phyloP scores from a whole-genome alignment of 2,888 invertebrate genomes.

The Acleris holmiana region DNA sequence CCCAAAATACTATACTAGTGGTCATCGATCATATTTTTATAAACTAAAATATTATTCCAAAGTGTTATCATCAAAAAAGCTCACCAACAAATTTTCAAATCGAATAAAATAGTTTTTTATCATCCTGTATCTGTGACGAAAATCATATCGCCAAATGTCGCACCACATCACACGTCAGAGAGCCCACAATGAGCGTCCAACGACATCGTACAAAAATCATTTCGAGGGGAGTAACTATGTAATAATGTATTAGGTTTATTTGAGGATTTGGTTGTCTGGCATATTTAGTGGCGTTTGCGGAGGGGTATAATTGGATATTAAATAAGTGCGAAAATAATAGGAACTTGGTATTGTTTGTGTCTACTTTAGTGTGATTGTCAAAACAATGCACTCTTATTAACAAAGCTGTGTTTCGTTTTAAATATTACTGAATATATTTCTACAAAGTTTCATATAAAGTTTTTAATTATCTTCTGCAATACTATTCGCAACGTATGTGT shows the following conservation, averaged over 20 bases:
- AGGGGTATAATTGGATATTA: neutral
- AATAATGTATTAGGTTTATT: constrained; percentile 35
- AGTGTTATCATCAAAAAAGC: neutral
- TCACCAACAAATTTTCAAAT: neutral
- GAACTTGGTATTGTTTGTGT: no score
- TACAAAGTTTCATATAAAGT: no score
- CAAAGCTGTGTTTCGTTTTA: no score
- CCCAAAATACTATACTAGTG: no score
- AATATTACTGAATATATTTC: no score
- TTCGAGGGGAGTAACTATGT: constrained; percentile 18
- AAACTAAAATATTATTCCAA: no score
- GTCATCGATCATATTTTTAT: no score
- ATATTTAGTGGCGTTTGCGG: constrained; percentile 5
- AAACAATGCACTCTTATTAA: no score
- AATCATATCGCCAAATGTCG: constrained; percentile 42
- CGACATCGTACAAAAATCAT: constrained; percentile 30
- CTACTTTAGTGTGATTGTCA: no score
- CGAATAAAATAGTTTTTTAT: neutral
- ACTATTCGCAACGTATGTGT: no score
- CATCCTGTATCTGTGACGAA: constrained; percentile 39
- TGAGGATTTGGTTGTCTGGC: constrained; percentile 15
- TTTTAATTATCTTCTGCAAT: no score
- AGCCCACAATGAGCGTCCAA: constrained; percentile 36
- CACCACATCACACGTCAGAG: constrained; percentile 44
- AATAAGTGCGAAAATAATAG: neutral